Percentiles rank a stretch among this genome's conserved stretches.
phyloP scores from a whole-genome alignment of 2,888 invertebrate species.

The Lomographa bimaculata region DNA sequence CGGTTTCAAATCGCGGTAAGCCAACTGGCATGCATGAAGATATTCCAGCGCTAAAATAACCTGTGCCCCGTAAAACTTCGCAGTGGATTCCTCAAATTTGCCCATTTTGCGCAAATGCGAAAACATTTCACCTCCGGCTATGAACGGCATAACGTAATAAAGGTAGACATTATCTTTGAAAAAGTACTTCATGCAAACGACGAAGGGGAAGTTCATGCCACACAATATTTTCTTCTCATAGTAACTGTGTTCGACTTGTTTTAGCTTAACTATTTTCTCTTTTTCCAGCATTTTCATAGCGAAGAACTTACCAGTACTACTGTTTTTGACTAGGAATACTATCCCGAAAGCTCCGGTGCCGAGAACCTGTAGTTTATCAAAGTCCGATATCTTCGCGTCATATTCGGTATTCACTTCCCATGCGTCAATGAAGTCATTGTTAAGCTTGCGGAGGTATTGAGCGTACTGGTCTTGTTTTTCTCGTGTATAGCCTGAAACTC shows the following conservation, averaged over 20 bases:
- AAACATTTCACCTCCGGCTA: constrained; percentile 95
- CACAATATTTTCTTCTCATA: constrained; percentile 95
- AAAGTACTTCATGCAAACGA: constrained; percentile 92
- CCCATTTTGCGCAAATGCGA: constrained; percentile 86
- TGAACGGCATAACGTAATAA: constrained; percentile 91
- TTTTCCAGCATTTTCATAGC: constrained; percentile 97
- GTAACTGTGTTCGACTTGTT: constrained; percentile 94
- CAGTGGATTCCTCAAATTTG: constrained; percentile 88
- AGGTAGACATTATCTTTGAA: constrained; percentile 94
- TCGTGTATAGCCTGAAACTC: constrained; percentile 52
- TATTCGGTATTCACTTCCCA: constrained; percentile 58
- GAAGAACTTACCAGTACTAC: constrained; percentile 83
- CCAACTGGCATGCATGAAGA: constrained; percentile 92
- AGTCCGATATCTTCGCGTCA: constrained; percentile 81
- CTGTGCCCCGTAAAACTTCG: constrained; percentile 96
- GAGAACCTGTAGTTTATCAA: constrained; percentile 88
- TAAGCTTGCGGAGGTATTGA: constrained; percentile 60
- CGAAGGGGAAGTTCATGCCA: constrained; percentile 93
- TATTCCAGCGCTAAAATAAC: constrained; percentile 95
- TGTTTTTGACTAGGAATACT: constrained; percentile 88
- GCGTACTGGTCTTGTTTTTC: constrained; percentile 63
- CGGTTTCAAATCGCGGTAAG: constrained; percentile 96
- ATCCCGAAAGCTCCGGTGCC: constrained; percentile 96
- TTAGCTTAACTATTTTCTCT: constrained; percentile 92
- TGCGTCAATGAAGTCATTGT: constrained; percentile 65